phyloP scores from a whole-genome alignment of 2,797 vertebrate genomes.

The Hoplostethus mediterraneus region DNA sequence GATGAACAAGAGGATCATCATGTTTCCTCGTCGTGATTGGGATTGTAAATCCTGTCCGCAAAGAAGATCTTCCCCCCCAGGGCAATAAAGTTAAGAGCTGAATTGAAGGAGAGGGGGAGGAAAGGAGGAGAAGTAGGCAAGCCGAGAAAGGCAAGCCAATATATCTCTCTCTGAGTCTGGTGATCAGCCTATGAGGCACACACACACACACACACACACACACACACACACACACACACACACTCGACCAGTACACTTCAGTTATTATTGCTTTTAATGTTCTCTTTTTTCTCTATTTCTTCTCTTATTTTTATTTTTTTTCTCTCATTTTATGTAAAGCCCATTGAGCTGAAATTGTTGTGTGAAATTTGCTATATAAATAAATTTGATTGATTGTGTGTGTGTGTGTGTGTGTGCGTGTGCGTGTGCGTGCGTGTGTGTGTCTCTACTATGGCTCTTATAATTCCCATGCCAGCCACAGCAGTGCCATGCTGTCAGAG shows the following conservation, averaged over 20 bases:
- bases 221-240: conserved; percentile 23
- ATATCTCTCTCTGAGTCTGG: conserved; percentile 5
- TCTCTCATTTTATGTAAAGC: too few species aligned
- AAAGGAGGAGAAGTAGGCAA: neutral
- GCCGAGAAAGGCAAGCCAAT: neutral
- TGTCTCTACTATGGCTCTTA: too few species aligned
- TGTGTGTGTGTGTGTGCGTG: too few species aligned
- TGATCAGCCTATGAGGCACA: conserved; percentile 2
- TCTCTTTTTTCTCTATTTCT: too few species aligned
- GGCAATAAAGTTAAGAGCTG: conserved; percentile 29
- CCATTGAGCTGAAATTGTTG: too few species aligned
- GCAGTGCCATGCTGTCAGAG: neutral
- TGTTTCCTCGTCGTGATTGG: conserved; percentile 17
- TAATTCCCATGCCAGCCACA: neutral
- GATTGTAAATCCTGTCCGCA: conserved; percentile 18
- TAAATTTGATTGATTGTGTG: too few species aligned
- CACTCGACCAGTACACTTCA: conserved; percentile 15
- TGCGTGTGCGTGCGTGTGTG: too few species aligned
- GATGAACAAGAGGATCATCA: neutral
- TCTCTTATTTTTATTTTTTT: too few species aligned
- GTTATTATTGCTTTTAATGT: too few species aligned
- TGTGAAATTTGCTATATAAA: too few species aligned
- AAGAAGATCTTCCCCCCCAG: conserved; percentile 23
- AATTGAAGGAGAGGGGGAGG: neutral
- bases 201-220: conserved; percentile 6